Conservation (phyloP, 2,797 vertebrate genomes). For the Pseudochromis fuscus region DNA sequence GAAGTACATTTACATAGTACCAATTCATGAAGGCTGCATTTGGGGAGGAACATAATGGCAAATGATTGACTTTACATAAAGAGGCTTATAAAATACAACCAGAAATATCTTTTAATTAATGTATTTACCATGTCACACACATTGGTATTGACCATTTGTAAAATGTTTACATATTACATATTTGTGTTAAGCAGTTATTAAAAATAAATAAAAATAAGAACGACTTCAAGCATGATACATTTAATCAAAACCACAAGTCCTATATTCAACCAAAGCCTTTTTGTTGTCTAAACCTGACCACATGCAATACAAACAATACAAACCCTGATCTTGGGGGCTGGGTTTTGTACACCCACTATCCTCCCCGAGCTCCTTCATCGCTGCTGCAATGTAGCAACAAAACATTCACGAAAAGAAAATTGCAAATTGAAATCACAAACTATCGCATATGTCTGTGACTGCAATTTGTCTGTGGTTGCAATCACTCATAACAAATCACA, state of each 20-base stretch:
- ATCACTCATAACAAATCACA: conserved; percentile 19
- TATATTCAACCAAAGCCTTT: too few species aligned
- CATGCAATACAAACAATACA: too few species aligned
- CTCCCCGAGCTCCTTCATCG: not conserved
- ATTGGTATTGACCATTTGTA: not conserved
- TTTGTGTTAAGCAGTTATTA: too few species aligned
- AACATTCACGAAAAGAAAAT: too few species aligned
- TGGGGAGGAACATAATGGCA: not conserved
- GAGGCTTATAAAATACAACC: not conserved
- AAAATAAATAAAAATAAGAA: too few species aligned
- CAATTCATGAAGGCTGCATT: not conserved
- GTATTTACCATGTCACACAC: too few species aligned
- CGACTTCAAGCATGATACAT: too few species aligned
- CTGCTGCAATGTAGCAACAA: not conserved
- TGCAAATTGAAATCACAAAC: not conserved
- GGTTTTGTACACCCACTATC: not conserved
- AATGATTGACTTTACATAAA: not conserved
- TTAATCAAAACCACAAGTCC: too few species aligned
- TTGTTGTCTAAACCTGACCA: too few species aligned
- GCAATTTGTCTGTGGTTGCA: not conserved
- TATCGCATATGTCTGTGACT: not conserved
- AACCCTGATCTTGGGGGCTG: too few species aligned
- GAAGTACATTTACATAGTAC: not conserved
- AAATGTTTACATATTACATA: too few species aligned
- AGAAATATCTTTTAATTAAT: too few species aligned